Conservation (phyloP, 2,113 vertebrate genomes). For the Syngnathus typhle region DNA sequence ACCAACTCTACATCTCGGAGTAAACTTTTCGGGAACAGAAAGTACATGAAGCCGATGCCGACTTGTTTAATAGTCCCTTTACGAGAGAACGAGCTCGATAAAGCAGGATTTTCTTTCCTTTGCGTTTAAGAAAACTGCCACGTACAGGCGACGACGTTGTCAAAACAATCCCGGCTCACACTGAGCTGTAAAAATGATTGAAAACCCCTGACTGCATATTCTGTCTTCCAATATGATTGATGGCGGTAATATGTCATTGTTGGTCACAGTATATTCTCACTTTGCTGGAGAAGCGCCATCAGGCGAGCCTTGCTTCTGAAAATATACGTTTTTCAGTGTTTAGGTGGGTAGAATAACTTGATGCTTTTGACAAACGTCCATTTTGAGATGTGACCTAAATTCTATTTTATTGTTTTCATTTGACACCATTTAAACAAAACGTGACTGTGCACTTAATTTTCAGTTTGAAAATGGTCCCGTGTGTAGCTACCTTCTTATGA, state of each 20-base stretch:
- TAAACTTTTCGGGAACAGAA: background rate
- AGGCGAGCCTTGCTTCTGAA: background rate
- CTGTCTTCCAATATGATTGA: background rate
- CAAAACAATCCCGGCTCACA: constrained; percentile 1
- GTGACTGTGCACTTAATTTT: background rate
- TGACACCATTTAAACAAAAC: background rate
- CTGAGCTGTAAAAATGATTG: constrained; percentile 1
- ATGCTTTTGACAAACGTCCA: background rate
- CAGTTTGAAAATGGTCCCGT: background rate
- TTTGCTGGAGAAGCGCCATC: background rate
- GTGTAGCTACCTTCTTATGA: background rate
- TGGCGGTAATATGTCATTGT: constrained; percentile 1
- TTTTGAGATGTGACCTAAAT: background rate
- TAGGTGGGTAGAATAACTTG: background rate
- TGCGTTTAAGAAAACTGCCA: background rate
- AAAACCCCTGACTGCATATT: background rate
- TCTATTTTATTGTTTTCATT: too few relatives aligned
- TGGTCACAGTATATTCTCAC: background rate
- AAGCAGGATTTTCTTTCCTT: background rate
- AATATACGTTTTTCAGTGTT: background rate
- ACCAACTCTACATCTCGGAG: background rate
- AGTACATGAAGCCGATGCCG: background rate
- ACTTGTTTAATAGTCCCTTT: background rate
- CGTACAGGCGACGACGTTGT: background rate
- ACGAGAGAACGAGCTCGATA: background rate